Base-by-base conservation (phyloP, 1,140 invertebrate genomes). In the Neodiprion pinetum region DNA sequence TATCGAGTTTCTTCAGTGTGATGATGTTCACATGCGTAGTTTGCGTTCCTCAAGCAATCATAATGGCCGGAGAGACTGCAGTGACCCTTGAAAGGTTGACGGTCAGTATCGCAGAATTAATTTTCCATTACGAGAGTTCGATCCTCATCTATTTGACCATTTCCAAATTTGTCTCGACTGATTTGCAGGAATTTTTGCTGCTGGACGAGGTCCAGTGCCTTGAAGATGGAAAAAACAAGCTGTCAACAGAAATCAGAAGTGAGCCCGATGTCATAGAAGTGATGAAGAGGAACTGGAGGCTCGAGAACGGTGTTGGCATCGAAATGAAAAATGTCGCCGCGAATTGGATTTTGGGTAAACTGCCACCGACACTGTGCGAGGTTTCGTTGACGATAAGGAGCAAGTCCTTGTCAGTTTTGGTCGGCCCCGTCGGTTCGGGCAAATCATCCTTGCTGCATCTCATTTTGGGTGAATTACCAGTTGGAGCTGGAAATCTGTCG, bases 381-480 rank as follows among this genome's bases (percentile, higher is more conserved):
- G 83, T 96, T 9, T 90, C 90, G n/a, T 81, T 95, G 66, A 85
- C 89, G 1, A 87, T 96, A 1, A 86, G 90, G 40, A 86, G 89
- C 23, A 94, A 94, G 1, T 90, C 94, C 78, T 82, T 96, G 1
- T 91, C 93, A 73, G 93, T 93, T 0, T 87, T 96, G 1, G 93
- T 96, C 70, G 95, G 95, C 8, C 90, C 92, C 7, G 94, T 96
- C 23, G 95, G 95, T 1, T 91, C 93, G 1, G 95, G 95, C 66
- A 96, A 96, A 87, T 93, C 93, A 9, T 93, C 95, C 0, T 79
- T 96, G 17, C 85, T 96, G 1, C 91, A 95, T 87, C 78, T 94
- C 48, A 83, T 96, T 8, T 86, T 96, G 47, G 92, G 91, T 68
- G 95, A 96, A 83, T 81, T 96, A 61, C 91, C 92, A 9, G 81